Evolutionary conservation across 1,140 invertebrate genomes (phyloP).

Genomic region (Sipha flava): DNA sequence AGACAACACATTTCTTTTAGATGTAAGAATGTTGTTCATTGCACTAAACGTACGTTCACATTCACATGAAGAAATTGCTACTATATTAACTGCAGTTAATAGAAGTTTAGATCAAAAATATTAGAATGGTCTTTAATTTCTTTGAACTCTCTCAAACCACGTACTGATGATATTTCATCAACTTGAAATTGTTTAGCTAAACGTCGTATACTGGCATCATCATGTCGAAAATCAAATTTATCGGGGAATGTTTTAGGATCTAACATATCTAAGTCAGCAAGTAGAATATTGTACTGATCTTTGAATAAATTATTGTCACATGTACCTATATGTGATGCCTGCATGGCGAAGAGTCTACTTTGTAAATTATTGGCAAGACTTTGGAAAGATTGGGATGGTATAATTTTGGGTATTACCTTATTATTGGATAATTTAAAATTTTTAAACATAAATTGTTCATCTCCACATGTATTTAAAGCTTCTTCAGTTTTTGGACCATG

Average conservation of each 20-base stretch:
- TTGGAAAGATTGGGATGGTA: neutral
- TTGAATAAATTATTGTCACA: neutral
- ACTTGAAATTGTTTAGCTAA: neutral
- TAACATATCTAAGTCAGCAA: neutral
- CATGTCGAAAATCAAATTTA: neutral
- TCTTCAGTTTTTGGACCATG: neutral
- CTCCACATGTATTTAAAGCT: neutral
- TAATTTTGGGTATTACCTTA: neutral
- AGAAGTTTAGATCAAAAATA: neutral
- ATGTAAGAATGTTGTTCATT: neutral
- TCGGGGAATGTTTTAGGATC: neutral
- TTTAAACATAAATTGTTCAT: neutral
- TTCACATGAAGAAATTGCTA: neutral
- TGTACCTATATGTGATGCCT: neutral
- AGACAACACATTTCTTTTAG: neutral
- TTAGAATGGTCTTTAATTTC: neutral
- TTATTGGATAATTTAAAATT: neutral
- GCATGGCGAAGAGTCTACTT: neutral
- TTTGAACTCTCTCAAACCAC: neutral
- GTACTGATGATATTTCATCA: neutral
- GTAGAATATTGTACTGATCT: neutral
- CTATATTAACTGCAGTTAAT: neutral
- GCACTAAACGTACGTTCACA: neutral
- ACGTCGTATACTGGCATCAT: neutral
- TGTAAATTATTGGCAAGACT: neutral